Base-by-base conservation (phyloP, 1,140 invertebrate species). In the Arctopsyche grandis region DNA sequence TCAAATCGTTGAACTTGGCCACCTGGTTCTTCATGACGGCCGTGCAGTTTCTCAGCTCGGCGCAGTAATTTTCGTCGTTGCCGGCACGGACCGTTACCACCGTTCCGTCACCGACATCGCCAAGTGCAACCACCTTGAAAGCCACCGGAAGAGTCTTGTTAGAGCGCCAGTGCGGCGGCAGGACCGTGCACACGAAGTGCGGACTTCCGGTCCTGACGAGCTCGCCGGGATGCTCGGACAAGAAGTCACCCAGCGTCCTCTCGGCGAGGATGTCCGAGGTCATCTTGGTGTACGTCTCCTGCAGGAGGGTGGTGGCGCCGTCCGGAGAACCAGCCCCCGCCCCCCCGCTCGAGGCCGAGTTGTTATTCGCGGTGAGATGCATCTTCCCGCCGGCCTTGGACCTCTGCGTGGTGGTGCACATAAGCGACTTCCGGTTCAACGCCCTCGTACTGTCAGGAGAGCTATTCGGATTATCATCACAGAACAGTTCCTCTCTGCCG, bases 21-120 rank as follows among this genome's bases (percentile, higher is more conserved):
- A 99, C 94, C 88, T 98, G 95, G 87, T 98, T 98, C 89, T 98
- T 98, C 95, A 99, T 97, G 81, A 98, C 92, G 7, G 98, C 96
- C 24, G 95, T 95, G 80, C 92, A 94, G 88, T 99, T 99, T 83
- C 97, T 89, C 80, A 99, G 88, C 87, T 99, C 98, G 5, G 96
- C 97, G 86, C 95, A 97, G 85, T 93, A 98, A 87, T 99, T 99
- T 86, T 99, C 97, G 85, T 99, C 98, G 86, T 99, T 99, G 16
- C 98, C 98, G 3, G 97, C 98, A n/a, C 93, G 87, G 9, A 99
- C 94, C 0, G 96, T 97, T 69, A 99, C 98, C 84, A 98, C 91
- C 14, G 98, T 99, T 0, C 98, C 98, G 86, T 99, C 98, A 80
- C 94, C 94, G 4, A 99, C 93, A 82, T 98, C 96, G 9, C 95